Evolutionary conservation across 2,797 vertebrate genomes (phyloP).

Genomic region (Sebastiscus albofasciatus): DNA sequence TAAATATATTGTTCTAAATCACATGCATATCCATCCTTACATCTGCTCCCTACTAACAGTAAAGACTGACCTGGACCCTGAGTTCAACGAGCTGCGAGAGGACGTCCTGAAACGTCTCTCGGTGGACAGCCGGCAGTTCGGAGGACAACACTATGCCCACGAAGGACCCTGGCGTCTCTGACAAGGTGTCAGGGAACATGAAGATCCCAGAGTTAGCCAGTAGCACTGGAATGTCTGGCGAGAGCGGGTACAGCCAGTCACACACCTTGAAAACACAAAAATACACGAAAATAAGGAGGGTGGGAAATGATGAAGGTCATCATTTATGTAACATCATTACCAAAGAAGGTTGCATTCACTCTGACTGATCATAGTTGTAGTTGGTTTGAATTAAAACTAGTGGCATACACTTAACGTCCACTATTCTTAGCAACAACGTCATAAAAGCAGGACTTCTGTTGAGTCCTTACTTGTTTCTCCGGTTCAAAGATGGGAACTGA

Average conservation of each 20-base stretch:
- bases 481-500: not conserved
- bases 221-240: slow-evolving; percentile 89
- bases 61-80: slow-evolving; percentile 88
- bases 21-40: not conserved
- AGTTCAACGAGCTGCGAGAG: slow-evolving; percentile 90
- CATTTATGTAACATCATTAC: not conserved
- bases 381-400: not conserved
- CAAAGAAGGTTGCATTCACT: not conserved
- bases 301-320: not conserved
- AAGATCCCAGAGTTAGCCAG: slow-evolving; percentile 91
- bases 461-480: not conserved
- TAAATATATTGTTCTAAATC: not conserved
- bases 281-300: not conserved
- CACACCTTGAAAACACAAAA: slow-evolving; percentile 86
- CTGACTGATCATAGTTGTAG: not conserved
- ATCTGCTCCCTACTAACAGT: not conserved
- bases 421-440: not conserved
- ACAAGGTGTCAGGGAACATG: slow-evolving; percentile 93
- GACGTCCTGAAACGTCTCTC: slow-evolving; percentile 89
- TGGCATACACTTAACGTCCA: not conserved
- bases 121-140: slow-evolving; percentile 86
- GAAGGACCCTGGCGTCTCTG: slow-evolving; percentile 86
- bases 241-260: slow-evolving; percentile 91
- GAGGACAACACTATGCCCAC: slow-evolving; percentile 94
- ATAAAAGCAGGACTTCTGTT: not conserved